phyloP scores from a whole-genome alignment of 2,888 invertebrate genomes.

The Dryobota labecula region DNA sequence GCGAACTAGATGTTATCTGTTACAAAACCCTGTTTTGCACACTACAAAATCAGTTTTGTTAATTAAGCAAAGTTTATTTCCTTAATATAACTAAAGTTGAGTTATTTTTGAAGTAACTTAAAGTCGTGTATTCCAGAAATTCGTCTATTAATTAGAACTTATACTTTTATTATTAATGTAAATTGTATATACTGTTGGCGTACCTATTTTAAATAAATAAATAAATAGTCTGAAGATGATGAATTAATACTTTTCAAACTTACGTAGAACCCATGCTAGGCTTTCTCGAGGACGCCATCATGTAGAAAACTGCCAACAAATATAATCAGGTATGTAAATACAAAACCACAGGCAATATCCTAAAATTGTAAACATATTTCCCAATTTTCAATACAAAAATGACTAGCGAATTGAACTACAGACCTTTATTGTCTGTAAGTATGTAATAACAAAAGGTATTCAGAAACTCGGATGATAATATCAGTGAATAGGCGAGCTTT shows the following conservation, averaged over 20 bases:
- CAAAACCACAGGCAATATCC: slow-evolving; percentile 21
- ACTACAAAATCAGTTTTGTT: too few relatives aligned
- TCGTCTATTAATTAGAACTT: too few relatives aligned
- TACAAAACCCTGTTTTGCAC: too few relatives aligned
- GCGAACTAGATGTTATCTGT: too few relatives aligned
- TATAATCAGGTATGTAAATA: neutral
- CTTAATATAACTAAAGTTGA: too few relatives aligned
- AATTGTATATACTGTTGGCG: too few relatives aligned
- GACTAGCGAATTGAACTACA: slow-evolving; percentile 29
- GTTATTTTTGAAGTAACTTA: too few relatives aligned
- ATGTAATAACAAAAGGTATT: slow-evolving; percentile 63
- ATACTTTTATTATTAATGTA: too few relatives aligned
- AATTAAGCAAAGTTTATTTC: too few relatives aligned
- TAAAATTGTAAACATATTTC: slow-evolving; percentile 41
- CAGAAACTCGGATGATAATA: slow-evolving; percentile 46
- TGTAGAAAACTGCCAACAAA: slow-evolving; percentile 44
- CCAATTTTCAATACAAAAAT: slow-evolving; percentile 46
- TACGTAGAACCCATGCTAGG: slow-evolving; percentile 46
- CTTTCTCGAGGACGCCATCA: slow-evolving; percentile 40
- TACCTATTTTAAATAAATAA: too few relatives aligned
- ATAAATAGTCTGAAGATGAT: too few relatives aligned
- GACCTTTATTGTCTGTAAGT: slow-evolving; percentile 38
- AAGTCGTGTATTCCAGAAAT: too few relatives aligned
- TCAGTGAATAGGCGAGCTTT: slow-evolving; percentile 37
- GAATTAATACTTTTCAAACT: slow-evolving; percentile 24